Evolutionary conservation across 2,797 vertebrate genomes (phyloP), one percentile per base, ranked within the genome.

Genomic region (Sciaenops ocellatus): DNA sequence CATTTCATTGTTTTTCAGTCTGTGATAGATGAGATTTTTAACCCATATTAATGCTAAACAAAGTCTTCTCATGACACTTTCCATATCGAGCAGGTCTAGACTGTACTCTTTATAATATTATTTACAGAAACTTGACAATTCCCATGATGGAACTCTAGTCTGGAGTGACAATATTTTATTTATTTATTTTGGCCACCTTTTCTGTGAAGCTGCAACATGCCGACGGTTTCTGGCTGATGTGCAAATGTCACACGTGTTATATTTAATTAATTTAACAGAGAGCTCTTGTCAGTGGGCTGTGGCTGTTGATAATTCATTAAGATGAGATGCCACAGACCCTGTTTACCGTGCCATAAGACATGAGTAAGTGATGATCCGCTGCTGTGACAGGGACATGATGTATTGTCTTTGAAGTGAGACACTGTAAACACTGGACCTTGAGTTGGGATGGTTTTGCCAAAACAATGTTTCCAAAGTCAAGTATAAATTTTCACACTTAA

Each of bases 241-340:
- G 51, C 16, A 69, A 70, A 74, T 66, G 34, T 62, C 63, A 72
- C 51, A 51, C 46, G 42, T 60, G 59, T 46, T 52, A 30, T 50
- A 56, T 56, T 55, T 79, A 73, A 83, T 82, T 78, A 75, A 59
- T 38, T 75, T 59, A 68, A 83, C 56, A 71, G 17, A 78, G 61
- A 63, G 41, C 20, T 20, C 60, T 65, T 79, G 71, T 80, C 77
- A 57, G 26, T 44, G 20, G 48, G 67, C 28, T 62, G 28, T 41
- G 22, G 24, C 34, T 76, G 67, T 63, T 76, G 63, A 78, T 87
- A 67, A 66, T 44, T 67, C 38, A 47, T 24, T 55, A 50, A 38
- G 4, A 44, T n/a, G 50, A 26, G 54, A 48, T 18, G 46, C 48
- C 41, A 24, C 54, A 30, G 62, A 73, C 59, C 51, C 66, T 78